Conservation (phyloP, 2,797 vertebrate species). For the Vultur gryphus region DNA sequence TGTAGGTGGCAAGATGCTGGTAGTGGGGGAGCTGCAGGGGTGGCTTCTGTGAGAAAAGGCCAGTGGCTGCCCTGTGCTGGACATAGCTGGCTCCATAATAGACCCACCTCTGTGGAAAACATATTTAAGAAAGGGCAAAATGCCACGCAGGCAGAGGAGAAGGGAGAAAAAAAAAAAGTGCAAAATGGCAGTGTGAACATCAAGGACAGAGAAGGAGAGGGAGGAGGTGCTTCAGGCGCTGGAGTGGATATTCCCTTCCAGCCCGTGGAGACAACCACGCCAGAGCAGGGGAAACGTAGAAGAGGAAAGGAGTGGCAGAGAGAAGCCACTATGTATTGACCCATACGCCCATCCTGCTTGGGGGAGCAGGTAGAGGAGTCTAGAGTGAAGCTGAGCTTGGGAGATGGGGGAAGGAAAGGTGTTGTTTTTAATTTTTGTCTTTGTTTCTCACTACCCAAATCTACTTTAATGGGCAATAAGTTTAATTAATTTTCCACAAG, state of each 20-base stretch:
- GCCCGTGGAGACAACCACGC: background rate
- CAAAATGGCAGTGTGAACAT: background rate
- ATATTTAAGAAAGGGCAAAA: background rate
- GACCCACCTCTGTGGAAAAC: background rate
- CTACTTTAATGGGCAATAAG: background rate
- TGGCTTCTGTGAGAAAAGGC: background rate
- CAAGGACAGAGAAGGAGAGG: background rate
- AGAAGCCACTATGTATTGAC: background rate
- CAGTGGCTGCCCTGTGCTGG: background rate
- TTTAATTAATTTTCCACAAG: background rate
- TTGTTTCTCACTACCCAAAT: background rate
- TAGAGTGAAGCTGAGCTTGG: background rate
- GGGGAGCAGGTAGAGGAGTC: background rate
- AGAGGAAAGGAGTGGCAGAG: background rate
- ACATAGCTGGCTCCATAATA: background rate
- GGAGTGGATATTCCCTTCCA: background rate
- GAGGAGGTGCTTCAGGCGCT: background rate
- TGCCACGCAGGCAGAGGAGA: background rate
- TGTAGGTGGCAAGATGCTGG: background rate
- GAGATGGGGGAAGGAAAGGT: background rate
- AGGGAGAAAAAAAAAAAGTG: too few species aligned
- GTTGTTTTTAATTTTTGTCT: background rate
- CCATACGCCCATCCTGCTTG: background rate
- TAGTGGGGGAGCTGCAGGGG: background rate
- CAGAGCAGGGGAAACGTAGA: background rate